Evolutionary conservation across 2,888 invertebrate genomes (phyloP), one percentile per base, ranked within the genome.

Genomic region (Steinernema hermaphroditum): DNA sequence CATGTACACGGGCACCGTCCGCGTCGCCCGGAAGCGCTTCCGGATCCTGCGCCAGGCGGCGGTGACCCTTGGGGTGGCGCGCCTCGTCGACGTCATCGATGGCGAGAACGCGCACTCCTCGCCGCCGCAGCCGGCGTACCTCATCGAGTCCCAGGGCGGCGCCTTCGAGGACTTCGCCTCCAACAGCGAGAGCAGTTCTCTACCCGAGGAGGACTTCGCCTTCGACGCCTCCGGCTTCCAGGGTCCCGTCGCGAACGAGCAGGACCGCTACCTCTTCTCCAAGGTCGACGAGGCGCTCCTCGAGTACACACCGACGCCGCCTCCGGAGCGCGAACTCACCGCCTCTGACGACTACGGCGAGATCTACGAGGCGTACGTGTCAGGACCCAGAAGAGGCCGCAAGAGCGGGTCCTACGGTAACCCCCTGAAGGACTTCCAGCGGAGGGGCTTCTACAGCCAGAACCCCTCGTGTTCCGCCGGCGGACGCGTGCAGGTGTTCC

Each of bases 331-430:
- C n/a, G 46, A 44, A 16, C 46, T 43, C 24, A 62, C 24, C 19
- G 73, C 74, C 0, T 50, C 76, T 0, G 79, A 79, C 19, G 79
- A 76, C 34, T 79, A 80, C 62, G 71, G 71, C 6, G 74, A 72
- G 16, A 80, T 81, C 57, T 81, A 80, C 70, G 79, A 79, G 34
- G 78, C 79, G n/a, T 81, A 75, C 71, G 80, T 81, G 1, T 54
- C 43, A 22, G 81, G 81, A 0, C 81, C 81, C 34, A 68, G 77
- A 22, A 68, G 75, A 19, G 77, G 79, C 19, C 54, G 78, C 14
- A 70, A 68, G 24, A 74, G 75, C 50, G 76, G 77, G 9, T 73
- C 75, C 37, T 77, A 76, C 46, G 74, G 73, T 0, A 29, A 68
- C 44, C 8, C 34, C 16, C 16, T 34, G 27, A 16, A 34, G 32